Percentiles rank a stretch among this genome's conserved stretches.
Conservation (phyloP, 2,797 vertebrate species). For the Lepidocolaptes lacrymiger region DNA sequence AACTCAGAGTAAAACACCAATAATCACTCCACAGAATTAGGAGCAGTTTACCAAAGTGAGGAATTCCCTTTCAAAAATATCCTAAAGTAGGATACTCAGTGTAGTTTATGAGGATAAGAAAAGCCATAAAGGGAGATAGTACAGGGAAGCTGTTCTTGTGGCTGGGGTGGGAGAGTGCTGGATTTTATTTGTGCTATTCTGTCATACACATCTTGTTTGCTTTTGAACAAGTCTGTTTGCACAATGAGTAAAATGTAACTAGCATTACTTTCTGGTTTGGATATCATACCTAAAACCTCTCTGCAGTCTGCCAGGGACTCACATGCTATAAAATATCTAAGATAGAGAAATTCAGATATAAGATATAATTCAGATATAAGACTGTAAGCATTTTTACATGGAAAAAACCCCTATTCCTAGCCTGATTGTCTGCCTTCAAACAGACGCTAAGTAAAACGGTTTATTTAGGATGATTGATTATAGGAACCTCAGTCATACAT, state of each 20-base stretch:
- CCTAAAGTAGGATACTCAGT: not conserved
- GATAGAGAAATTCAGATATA: constrained; percentile 12
- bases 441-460: constrained; percentile 73
- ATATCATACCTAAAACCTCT: not conserved
- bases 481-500: constrained; percentile 63
- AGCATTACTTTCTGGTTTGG: not conserved
- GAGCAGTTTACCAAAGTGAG: not conserved
- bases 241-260: not conserved
- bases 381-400: not conserved
- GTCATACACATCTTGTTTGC: not conserved
- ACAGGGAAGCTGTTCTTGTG: not conserved
- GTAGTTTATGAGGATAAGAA: not conserved
- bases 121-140: not conserved
- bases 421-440: constrained; percentile 49
- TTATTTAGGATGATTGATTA: constrained; percentile 78
- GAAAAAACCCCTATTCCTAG: constrained; percentile 7
- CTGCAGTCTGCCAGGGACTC: not conserved
- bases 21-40: not conserved
- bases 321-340: not conserved
- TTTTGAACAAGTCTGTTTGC: not conserved
- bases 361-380: constrained; percentile 4
- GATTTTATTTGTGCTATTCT: not conserved
- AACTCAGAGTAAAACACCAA: not conserved
- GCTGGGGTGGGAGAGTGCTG: not conserved
- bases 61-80: not conserved